Conservation (phyloP, 2,113 vertebrate species). For the Apteryx owenii region DNA sequence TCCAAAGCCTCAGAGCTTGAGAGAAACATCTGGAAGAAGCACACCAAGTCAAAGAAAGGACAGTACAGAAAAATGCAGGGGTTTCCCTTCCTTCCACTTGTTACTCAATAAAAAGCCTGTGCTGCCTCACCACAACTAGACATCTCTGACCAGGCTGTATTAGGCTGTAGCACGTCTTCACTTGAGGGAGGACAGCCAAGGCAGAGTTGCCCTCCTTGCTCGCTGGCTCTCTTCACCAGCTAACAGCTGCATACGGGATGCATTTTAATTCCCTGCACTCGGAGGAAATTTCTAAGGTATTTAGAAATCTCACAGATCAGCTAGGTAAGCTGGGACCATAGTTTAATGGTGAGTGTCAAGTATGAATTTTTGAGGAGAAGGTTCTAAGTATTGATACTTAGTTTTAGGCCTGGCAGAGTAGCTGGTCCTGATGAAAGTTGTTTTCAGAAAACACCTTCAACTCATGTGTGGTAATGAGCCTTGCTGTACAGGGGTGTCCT, state of each 20-base stretch:
- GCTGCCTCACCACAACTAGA: not conserved
- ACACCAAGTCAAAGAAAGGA: not conserved
- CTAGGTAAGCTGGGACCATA: not conserved
- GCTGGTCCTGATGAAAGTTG: not conserved
- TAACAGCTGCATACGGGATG: not conserved
- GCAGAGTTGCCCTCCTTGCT: not conserved
- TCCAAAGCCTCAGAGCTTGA: not conserved
- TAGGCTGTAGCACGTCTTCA: too few relatives aligned
- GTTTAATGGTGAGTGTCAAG: not conserved
- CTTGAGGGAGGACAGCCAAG: too few relatives aligned
- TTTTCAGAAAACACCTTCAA: slow-evolving; percentile 19
- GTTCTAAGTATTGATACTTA: not conserved
- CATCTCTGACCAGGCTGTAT: not conserved
- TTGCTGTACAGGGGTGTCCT: not conserved
- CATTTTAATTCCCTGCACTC: not conserved
- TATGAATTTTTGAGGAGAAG: not conserved
- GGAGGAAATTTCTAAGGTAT: not conserved
- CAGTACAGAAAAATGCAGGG: not conserved
- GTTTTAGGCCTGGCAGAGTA: not conserved
- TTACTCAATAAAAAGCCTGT: too few relatives aligned
- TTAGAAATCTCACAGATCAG: not conserved
- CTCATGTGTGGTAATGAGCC: not conserved
- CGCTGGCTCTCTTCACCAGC: not conserved
- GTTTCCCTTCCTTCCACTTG: not conserved
- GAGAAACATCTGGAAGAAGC: not conserved